A percentile compares a stretch with the other conserved stretches of the same genome.
These are phyloP conservation scores for Eidolon helvum DNA, from an alignment of 2,113 vertebrate species.

Conservation along the genomic window DNA sequence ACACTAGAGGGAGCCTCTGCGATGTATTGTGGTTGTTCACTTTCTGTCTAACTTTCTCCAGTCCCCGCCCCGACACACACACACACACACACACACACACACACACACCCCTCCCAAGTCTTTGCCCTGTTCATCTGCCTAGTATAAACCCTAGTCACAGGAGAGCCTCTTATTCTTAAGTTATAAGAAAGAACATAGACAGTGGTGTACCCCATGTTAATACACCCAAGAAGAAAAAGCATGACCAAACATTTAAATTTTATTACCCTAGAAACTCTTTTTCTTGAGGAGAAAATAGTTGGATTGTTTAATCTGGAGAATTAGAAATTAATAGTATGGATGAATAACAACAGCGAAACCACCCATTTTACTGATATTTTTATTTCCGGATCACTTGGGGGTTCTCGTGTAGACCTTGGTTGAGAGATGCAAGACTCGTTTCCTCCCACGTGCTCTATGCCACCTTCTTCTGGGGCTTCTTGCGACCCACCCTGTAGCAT, in stretches of 20 bases:
- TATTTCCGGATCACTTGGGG: not conserved
- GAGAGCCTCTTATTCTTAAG: not conserved
- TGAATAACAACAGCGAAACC: too few species aligned
- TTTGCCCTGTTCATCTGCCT: not conserved
- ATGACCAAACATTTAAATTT: not conserved
- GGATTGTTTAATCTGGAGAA: not conserved
- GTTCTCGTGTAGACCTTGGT: fast-evolving
- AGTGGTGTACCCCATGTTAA: not conserved
- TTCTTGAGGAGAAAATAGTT: not conserved
- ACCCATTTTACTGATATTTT: not conserved
- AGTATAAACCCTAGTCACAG: too few species aligned
- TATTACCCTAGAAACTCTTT: not conserved
- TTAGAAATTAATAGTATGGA: not conserved
- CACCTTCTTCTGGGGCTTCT: too few species aligned
- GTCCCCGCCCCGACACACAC: not conserved
- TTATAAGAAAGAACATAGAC: not conserved
- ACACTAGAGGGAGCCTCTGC: not conserved
- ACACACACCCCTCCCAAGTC: too few species aligned
- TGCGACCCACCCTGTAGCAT: not conserved
- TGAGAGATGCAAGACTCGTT: not conserved
- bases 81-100: not conserved
- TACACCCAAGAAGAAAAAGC: not conserved
- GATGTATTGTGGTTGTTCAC: not conserved
- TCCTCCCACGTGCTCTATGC: fast-evolving
- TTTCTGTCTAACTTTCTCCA: not conserved